phyloP scores from a whole-genome alignment of 2,113 vertebrate species.

The Hippopotamus amphibius region DNA sequence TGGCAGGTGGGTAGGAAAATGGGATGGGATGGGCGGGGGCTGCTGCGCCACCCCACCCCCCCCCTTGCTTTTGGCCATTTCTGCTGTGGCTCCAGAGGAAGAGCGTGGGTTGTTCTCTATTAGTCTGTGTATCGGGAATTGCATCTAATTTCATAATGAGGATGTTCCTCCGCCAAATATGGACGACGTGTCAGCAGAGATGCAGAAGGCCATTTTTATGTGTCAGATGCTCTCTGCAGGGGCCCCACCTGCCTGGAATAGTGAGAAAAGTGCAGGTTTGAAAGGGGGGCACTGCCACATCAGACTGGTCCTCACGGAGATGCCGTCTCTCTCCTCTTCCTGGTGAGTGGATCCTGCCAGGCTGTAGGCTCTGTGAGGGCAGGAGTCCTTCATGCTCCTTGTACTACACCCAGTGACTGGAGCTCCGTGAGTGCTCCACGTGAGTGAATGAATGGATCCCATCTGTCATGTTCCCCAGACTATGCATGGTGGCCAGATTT shows the following conservation, averaged over 20 bases:
- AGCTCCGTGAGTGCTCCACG: background rate
- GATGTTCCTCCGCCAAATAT: slow-evolving; percentile 72
- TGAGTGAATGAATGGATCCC: too few relatives aligned
- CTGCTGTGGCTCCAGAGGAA: slow-evolving; percentile 16
- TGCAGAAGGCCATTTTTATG: slow-evolving; percentile 68
- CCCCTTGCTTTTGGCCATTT: slow-evolving; percentile 34
- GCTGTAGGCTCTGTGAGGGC: background rate
- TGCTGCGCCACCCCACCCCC: background rate
- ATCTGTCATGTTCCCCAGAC: background rate
- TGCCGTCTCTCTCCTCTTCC: background rate
- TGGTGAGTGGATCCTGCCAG: background rate
- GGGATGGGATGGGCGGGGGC: slow-evolving; percentile 68
- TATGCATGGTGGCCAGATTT: background rate
- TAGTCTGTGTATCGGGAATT: slow-evolving; percentile 66
- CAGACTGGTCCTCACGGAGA: background rate
- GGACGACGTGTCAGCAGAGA: slow-evolving; percentile 69
- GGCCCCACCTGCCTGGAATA: background rate
- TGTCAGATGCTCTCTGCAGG: slow-evolving; percentile 33
- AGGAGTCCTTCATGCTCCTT: background rate
- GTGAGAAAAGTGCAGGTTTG: background rate
- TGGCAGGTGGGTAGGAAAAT: slow-evolving; percentile 78
- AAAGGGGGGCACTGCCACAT: background rate
- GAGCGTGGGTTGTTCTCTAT: slow-evolving; percentile 63
- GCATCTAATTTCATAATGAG: slow-evolving; percentile 81
- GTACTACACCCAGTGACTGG: background rate